A percentile compares a stretch with the other conserved stretches of the same genome.
These are phyloP conservation scores for Xenopus tropicalis DNA, from an alignment of 2,113 vertebrate species.

Conservation along the genomic window UCB_Xtro_10.0 CM004447.2:152929001-152929500, in stretches of 20 bases:
- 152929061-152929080: no score
- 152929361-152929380: conserved; percentile 15
- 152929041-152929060: no score
- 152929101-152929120: conserved; percentile 1
- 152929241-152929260: conserved; percentile 19
- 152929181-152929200: background rate
- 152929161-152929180: background rate
- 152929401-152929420: conserved; percentile 27
- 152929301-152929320: no score
- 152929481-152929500: conserved; percentile 29
- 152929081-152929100: background rate
- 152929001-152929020: no score
- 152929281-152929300: conserved; percentile 35
- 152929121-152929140: no score
- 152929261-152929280: conserved; percentile 24
- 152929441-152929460: conserved; percentile 29
- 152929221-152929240: background rate
- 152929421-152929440: conserved; percentile 40
- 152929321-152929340: background rate
- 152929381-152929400: conserved; percentile 3
- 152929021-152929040: no score
- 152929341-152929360: background rate
- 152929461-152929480: conserved; percentile 29
- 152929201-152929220: conserved; percentile 34
- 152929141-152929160: conserved; percentile 11